A percentile compares a stretch with the other conserved stretches of the same genome.
phyloP scores from a whole-genome alignment of 2,888 invertebrate species.

The Auanema sp. region DNA sequence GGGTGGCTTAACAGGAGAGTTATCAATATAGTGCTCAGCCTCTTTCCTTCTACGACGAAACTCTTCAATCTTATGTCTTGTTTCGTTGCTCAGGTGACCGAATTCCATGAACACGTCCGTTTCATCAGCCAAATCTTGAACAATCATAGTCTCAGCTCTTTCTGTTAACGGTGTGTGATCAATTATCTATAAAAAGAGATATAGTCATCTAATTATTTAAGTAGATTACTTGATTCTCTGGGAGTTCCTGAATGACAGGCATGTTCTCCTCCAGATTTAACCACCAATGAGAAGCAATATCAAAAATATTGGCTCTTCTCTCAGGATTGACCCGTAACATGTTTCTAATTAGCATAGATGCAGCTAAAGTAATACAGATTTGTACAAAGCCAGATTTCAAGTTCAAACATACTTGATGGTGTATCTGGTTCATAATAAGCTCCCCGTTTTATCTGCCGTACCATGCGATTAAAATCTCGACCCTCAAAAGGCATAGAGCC shows the following conservation, averaged over 20 bases:
- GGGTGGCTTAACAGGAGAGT: conserved; percentile 60
- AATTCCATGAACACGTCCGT: conserved; percentile 65
- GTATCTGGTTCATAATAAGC: conserved; percentile 95
- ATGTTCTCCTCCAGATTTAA: conserved; percentile 73
- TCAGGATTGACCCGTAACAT: conserved; percentile 90
- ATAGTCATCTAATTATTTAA: background rate
- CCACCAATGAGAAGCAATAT: conserved; percentile 96
- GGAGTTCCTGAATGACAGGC: conserved; percentile 63
- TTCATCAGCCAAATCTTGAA: conserved; percentile 63
- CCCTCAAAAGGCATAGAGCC: conserved; percentile 99
- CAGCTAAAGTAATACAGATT: conserved; percentile 75
- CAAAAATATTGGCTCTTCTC: conserved; percentile 86
- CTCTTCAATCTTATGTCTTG: conserved; percentile 61
- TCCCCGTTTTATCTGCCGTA: conserved; percentile 92
- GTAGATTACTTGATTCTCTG: conserved; percentile 60
- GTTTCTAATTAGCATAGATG: conserved; percentile 87
- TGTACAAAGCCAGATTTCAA: background rate
- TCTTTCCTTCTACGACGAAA: conserved; percentile 63
- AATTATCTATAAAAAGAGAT: conserved; percentile 44
- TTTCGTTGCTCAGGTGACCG: conserved; percentile 53
- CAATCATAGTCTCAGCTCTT: conserved; percentile 62
- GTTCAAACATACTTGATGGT: conserved; percentile 72
- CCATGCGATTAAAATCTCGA: conserved; percentile 89
- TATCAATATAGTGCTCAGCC: conserved; percentile 63
- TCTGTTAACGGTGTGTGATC: conserved; percentile 64